Evolutionary conservation across 2,888 invertebrate species (phyloP).

Genomic region (Miltochrista miniata): DNA sequence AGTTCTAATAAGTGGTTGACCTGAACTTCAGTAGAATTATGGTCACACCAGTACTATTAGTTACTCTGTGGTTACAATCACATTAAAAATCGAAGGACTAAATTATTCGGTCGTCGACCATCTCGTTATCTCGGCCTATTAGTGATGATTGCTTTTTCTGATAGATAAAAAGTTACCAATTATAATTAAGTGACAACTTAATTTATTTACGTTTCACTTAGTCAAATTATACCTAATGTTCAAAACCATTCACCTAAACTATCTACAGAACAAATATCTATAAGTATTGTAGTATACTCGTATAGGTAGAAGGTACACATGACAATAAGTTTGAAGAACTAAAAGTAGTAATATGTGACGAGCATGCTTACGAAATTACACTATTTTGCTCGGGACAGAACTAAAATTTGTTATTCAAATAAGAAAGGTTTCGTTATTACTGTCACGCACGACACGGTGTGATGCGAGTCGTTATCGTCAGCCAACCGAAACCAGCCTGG

Average conservation of each 20-base stretch:
- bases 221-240: too few species aligned
- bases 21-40: slow-evolving; percentile 47
- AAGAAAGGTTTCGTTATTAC: slow-evolving; percentile 28
- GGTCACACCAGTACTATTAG: slow-evolving; percentile 38
- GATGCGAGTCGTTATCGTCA: slow-evolving; percentile 12
- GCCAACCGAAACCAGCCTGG: slow-evolving; percentile 13
- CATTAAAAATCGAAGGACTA: slow-evolving; percentile 47
- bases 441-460: slow-evolving; percentile 42
- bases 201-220: background rate
- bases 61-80: slow-evolving; percentile 46
- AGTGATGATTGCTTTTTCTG: slow-evolving; percentile 29
- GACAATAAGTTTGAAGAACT: too few species aligned
- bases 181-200: background rate
- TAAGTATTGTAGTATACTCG: too few species aligned
- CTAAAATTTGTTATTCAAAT: slow-evolving; percentile 19
- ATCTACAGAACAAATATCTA: too few species aligned
- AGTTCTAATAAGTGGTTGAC: slow-evolving; percentile 46
- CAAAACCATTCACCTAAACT: too few species aligned
- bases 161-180: slow-evolving; percentile 12
- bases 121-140: slow-evolving; percentile 27
- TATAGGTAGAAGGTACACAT: too few species aligned
- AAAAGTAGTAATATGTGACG: too few species aligned
- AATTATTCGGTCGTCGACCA: slow-evolving; percentile 59
- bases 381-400: too few species aligned
- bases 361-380: too few species aligned